Conservation (phyloP, 2,797 vertebrate genomes). For the Clarias platycephalus region DNA sequence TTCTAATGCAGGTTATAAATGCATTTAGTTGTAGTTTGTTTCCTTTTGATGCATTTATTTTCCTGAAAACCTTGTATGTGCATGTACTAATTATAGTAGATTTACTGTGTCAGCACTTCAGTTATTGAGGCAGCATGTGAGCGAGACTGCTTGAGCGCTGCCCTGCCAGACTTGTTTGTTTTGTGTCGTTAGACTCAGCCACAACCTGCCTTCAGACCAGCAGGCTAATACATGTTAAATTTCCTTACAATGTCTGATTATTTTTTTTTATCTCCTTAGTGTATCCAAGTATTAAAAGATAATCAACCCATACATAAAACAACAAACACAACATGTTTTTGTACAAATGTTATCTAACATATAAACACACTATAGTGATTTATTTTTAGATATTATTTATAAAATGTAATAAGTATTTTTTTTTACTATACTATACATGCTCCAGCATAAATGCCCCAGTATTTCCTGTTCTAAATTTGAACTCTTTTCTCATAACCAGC, state of each 20-base stretch:
- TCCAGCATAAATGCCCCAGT: neutral
- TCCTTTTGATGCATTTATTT: neutral
- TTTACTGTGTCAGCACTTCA: constrained; percentile 23
- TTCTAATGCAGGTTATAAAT: neutral
- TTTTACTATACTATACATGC: neutral
- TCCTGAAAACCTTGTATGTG: constrained; percentile 11
- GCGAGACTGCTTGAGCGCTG: neutral
- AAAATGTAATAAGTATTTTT: too few species aligned
- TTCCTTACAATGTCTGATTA: neutral
- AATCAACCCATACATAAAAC: neutral
- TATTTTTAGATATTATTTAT: too few species aligned
- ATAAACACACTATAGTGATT: neutral
- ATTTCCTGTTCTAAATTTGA: neutral
- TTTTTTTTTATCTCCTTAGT: neutral
- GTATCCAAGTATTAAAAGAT: neutral
- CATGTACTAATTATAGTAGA: constrained; percentile 43
- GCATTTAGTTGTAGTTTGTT: neutral
- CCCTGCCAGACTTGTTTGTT: constrained; percentile 26
- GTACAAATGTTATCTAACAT: neutral
- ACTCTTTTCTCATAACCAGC: constrained; percentile 58
- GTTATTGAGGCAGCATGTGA: constrained; percentile 26
- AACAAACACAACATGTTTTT: neutral
- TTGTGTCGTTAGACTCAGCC: constrained; percentile 5
- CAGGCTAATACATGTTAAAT: constrained; percentile 23
- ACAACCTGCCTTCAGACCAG: constrained; percentile 35